phyloP scores from a whole-genome alignment of 2,797 vertebrate species.

The Periophthalmus magnuspinnatus region DNA sequence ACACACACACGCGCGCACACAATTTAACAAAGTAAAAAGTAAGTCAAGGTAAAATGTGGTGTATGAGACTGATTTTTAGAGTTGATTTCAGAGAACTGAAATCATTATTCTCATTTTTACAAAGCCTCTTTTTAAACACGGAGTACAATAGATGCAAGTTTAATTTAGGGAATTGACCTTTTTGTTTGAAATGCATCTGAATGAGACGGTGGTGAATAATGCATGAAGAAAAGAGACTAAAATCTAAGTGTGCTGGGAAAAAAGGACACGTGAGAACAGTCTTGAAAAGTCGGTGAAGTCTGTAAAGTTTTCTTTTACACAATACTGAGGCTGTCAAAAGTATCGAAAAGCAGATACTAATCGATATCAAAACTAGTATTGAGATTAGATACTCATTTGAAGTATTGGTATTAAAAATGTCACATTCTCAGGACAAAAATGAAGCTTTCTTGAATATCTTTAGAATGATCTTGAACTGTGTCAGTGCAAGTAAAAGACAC shows the following conservation, averaged over 20 bases:
- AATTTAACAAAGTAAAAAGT: conserved; percentile 18
- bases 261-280: no score
- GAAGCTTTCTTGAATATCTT: no score
- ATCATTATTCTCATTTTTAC: conserved; percentile 20
- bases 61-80: conserved; percentile 36
- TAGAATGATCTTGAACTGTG: no score
- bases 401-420: no score
- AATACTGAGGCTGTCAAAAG: background rate
- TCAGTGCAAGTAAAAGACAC: no score
- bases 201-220: conserved; percentile 51
- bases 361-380: no score
- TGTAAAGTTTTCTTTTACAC: background rate
- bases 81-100: conserved; percentile 33
- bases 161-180: conserved; percentile 39
- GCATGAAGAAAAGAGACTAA: conserved; percentile 48
- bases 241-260: conserved; percentile 24
- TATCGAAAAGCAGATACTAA: no score
- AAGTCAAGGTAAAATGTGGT: conserved; percentile 22
- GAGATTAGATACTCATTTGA: no score
- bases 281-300: background rate
- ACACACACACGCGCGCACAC: background rate
- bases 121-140: conserved; percentile 21
- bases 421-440: no score
- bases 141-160: conserved; percentile 31
- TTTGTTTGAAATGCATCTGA: conserved; percentile 47